phyloP scores from a whole-genome alignment of 2,113 vertebrate genomes.

The Heliornis fulica region DNA sequence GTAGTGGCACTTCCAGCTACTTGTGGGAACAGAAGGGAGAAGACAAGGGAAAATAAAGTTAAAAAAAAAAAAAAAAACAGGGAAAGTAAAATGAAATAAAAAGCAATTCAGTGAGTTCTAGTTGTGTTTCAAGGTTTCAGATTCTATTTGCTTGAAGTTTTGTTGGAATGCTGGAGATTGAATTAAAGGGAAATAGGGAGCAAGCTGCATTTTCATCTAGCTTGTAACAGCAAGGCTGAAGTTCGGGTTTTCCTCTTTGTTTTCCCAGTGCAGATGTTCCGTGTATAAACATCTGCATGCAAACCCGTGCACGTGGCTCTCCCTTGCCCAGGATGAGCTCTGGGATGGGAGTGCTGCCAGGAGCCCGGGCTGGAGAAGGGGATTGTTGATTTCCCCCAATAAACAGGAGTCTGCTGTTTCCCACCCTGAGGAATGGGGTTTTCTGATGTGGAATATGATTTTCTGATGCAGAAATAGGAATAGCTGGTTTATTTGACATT shows the following conservation, averaged over 20 bases:
- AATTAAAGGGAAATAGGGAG: not conserved
- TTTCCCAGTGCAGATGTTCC: not conserved
- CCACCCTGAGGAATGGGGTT: no score
- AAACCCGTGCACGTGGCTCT: not conserved
- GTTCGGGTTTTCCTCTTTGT: not conserved
- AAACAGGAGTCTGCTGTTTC: not conserved
- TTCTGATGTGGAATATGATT: no score
- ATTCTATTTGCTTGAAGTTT: not conserved
- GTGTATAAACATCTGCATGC: not conserved
- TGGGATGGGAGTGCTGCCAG: not conserved
- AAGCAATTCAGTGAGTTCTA: not conserved
- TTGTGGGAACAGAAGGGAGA: not conserved
- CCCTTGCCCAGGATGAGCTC: not conserved
- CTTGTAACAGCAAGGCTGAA: accelerated
- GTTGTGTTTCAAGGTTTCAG: not conserved
- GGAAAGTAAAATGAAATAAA: not conserved
- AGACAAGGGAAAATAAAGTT: not conserved
- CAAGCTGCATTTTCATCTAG: not conserved
- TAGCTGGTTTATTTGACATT: accelerated
- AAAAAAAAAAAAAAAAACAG: not conserved
- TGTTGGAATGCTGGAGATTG: accelerated
- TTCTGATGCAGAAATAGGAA: not conserved
- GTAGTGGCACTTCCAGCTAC: not conserved
- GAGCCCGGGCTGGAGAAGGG: not conserved
- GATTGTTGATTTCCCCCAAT: not conserved